Evolutionary conservation across 2,888 invertebrate species (phyloP), one percentile per base, ranked within the genome.

Genomic region (Hemicrepidius hirtus): DNA sequence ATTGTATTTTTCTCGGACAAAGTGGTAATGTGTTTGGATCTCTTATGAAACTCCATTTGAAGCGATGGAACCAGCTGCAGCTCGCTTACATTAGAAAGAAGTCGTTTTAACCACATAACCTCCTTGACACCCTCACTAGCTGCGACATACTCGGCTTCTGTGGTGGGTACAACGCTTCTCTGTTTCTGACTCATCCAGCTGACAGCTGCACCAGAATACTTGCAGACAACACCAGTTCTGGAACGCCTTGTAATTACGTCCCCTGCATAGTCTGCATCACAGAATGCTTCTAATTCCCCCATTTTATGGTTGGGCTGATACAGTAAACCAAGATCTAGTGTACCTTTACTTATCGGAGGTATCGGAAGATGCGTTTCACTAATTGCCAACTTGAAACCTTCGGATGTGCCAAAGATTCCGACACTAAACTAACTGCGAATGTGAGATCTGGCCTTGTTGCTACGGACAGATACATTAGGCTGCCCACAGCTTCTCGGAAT

Each of bases 101-200:
- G 37, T n/a, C 75, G 49, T 5, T 66, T 70, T 12, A 82, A 64
- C 82, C 82, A 83, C 3, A 82, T 69, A 5, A 78, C 10, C 63
- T 82, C 81, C 55, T 76, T n/a, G n/a, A n/a, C n/a, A 9, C 76
- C 77, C 65, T 79, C 77, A 68, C 77, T 79, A 5, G 78, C 80
- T 21, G 81, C 81, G 10, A 82, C 75, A 55, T 80, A 75, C 57
- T 82, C 81, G 0, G 81, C 74, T 49, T 74, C 74, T 13, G 78
- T 81, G 12, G 81, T 79, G 0, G 80, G 69, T n/a, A 81, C 74
- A 5, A 83, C 81, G 5, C 74, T 68, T 59, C 76, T 68, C 74
- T 84, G 84, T 28, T 77, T 55, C 60, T 77, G 69, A 41, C 81
- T 82, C 20, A 57, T 20, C 82, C 81, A 83, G 0, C 76, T 75